Conservation (phyloP, 1,140 invertebrate genomes). For the Drosophila obscura region DNA sequence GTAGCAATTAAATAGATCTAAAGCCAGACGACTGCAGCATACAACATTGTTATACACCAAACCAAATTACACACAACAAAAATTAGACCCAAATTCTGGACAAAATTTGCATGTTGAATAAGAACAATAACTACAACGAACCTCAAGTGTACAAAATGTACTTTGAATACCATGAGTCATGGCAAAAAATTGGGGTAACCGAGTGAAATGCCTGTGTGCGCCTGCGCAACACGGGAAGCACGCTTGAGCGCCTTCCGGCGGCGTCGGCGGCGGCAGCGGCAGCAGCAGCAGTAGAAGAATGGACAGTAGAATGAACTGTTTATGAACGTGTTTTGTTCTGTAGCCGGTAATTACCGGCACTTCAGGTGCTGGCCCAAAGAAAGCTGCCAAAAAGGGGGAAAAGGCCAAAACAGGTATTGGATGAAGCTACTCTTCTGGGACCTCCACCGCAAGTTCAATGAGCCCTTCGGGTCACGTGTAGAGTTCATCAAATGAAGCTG, state of each 20-base stretch:
- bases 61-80: slow-evolving; percentile 8
- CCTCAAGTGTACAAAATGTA: slow-evolving; percentile 29
- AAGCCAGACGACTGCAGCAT: slow-evolving; percentile 21
- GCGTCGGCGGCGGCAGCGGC: background rate
- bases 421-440: background rate
- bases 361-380: slow-evolving; percentile 53
- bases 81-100: slow-evolving; percentile 20
- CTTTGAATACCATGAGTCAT: slow-evolving; percentile 60
- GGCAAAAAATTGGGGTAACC: slow-evolving; percentile 49
- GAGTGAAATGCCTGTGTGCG: slow-evolving; percentile 29
- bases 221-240: slow-evolving; percentile 67
- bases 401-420: slow-evolving; percentile 7
- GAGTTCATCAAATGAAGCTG: background rate
- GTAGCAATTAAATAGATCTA: slow-evolving; percentile 51
- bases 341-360: slow-evolving; percentile 66
- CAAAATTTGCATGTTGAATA: slow-evolving; percentile 48
- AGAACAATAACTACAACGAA: slow-evolving; percentile 35
- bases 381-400: slow-evolving; percentile 33
- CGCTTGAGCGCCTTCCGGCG: slow-evolving; percentile 60
- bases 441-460: slow-evolving; percentile 7
- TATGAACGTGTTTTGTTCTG: slow-evolving; percentile 62
- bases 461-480: slow-evolving; percentile 5
- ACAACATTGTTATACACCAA: slow-evolving; percentile 51
- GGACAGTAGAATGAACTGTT: slow-evolving; percentile 47
- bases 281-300: slow-evolving; percentile 10